Evolutionary conservation across 2,797 vertebrate species (phyloP).

Genomic region (Hypotaenidia okinawae): DNA sequence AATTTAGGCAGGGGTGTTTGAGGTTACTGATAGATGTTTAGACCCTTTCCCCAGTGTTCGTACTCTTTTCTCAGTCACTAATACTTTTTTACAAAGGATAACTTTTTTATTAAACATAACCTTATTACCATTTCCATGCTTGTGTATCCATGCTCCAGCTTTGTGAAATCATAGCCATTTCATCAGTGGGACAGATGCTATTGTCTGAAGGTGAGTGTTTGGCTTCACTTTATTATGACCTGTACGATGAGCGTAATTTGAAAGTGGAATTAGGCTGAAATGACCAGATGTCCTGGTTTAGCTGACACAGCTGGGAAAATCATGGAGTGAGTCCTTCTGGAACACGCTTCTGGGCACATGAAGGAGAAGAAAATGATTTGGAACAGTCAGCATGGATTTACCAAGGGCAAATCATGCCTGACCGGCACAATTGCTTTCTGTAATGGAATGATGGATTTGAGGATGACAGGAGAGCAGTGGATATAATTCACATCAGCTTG

Average conservation of each 20-base stretch:
- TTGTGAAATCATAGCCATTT: neutral
- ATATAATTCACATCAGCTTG: neutral
- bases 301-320: slow-evolving; percentile 62
- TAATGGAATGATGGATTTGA: slow-evolving; percentile 37
- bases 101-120: neutral
- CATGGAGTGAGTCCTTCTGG: slow-evolving; percentile 26
- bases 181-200: neutral
- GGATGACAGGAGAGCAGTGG: neutral
- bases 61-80: neutral
- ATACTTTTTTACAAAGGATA: neutral
- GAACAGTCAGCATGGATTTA: slow-evolving; percentile 43
- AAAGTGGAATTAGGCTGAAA: slow-evolving; percentile 56
- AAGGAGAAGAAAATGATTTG: slow-evolving; percentile 46
- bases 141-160: neutral
- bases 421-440: neutral
- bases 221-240: slow-evolving; percentile 12
- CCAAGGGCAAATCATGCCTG: slow-evolving; percentile 50
- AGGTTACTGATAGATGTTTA: neutral
- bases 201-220: slow-evolving; percentile 42
- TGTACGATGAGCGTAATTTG: slow-evolving; percentile 21
- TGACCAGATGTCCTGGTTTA: slow-evolving; percentile 59
- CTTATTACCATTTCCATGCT: neutral
- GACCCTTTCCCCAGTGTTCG: neutral
- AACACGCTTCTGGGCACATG: slow-evolving; percentile 29
- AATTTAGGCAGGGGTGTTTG: neutral